Evolutionary conservation across 1,140 invertebrate genomes (phyloP).

Genomic region (Atta cephalotes): DNA sequence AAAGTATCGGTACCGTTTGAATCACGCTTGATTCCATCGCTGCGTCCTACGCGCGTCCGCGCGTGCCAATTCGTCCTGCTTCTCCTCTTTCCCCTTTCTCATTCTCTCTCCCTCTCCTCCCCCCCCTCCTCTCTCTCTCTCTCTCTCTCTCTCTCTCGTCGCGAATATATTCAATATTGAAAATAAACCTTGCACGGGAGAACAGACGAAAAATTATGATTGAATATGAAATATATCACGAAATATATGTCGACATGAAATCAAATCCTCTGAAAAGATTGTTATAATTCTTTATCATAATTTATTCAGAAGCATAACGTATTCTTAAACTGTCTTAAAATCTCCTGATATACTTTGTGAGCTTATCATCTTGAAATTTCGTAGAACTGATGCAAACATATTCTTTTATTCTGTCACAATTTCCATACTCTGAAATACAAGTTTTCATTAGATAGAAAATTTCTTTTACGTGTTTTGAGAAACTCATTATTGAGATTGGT

Average conservation of each 20-base stretch:
- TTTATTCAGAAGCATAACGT: not conserved
- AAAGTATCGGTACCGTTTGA: slow-evolving; percentile 41
- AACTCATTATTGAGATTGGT: slow-evolving; percentile 35
- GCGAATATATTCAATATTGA: slow-evolving; percentile 42
- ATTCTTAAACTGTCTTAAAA: not conserved
- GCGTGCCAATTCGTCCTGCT: slow-evolving; percentile 3
- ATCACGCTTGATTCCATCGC: slow-evolving; percentile 45
- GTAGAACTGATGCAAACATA: not conserved
- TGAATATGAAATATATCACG: slow-evolving; percentile 9
- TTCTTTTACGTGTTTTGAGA: not conserved
- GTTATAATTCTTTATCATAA: not conserved
- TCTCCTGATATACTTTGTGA: not conserved
- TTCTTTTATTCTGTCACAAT: slow-evolving; percentile 42
- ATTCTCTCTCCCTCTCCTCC: slow-evolving; percentile 44
- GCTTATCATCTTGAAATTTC: not conserved
- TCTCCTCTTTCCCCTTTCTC: slow-evolving; percentile 81
- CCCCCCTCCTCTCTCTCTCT: slow-evolving; percentile 40
- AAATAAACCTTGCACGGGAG: slow-evolving; percentile 58
- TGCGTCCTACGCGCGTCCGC: not conserved
- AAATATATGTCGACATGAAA: not conserved
- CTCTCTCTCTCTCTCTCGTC: slow-evolving; percentile 32
- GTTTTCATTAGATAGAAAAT: slow-evolving; percentile 30
- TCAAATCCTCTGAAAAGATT: not conserved
- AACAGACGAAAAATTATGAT: slow-evolving; percentile 39
- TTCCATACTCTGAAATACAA: slow-evolving; percentile 14